These are phyloP conservation scores for Microtus ochrogaster DNA, from an alignment of 2,113 vertebrate genomes.

Conservation along the genomic window DNA sequence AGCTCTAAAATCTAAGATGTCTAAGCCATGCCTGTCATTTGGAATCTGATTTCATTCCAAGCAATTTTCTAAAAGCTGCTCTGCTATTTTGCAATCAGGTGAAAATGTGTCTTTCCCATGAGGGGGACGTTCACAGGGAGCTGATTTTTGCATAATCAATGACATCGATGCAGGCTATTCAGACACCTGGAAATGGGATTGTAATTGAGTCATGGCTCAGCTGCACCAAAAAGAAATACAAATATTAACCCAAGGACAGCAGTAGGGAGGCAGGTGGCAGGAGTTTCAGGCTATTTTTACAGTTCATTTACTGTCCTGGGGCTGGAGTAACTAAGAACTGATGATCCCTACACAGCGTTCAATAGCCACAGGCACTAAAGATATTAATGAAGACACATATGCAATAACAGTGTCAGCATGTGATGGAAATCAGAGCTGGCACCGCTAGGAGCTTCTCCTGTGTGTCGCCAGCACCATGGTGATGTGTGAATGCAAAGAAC, in stretches of 20 bases:
- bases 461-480: not conserved
- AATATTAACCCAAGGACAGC: constrained; percentile 86
- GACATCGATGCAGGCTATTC: constrained; percentile 70
- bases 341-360: constrained; percentile 82
- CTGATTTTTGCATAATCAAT: constrained; percentile 78
- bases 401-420: constrained; percentile 73
- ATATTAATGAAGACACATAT: constrained; percentile 86
- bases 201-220: constrained; percentile 84
- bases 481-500: constrained; percentile 40
- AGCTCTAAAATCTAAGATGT: constrained; percentile 62
- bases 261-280: constrained; percentile 86
- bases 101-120: constrained; percentile 78
- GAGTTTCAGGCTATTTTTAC: constrained; percentile 85
- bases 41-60: constrained; percentile 65
- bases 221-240: constrained; percentile 83
- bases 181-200: constrained; percentile 71
- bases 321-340: constrained; percentile 87
- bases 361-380: constrained; percentile 83
- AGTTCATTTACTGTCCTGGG: constrained; percentile 85
- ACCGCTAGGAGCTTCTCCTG: constrained; percentile 63
- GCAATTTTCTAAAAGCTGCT: constrained; percentile 69
- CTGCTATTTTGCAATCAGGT: constrained; percentile 73
- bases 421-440: constrained; percentile 69
- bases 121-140: constrained; percentile 41
- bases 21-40: constrained; percentile 69